Conservation (phyloP, 2,888 invertebrate species). For the Sinhomidia bicolor region DNA sequence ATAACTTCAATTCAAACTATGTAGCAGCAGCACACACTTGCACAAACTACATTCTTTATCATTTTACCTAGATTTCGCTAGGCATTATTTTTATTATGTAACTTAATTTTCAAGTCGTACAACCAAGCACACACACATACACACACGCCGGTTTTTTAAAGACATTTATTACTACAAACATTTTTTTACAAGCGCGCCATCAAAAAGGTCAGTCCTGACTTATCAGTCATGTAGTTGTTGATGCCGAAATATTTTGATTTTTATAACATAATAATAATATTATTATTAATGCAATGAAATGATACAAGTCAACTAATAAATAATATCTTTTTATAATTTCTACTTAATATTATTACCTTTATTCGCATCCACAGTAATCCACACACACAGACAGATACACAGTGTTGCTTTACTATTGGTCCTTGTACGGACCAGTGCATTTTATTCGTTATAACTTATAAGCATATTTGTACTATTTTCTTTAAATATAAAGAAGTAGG, state of each 20-base stretch:
- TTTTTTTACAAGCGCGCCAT: background rate
- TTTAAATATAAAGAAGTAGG: constrained; percentile 37
- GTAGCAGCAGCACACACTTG: too few relatives aligned
- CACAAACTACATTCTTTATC: too few relatives aligned
- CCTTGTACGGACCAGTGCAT: too few relatives aligned
- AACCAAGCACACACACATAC: constrained; percentile 24
- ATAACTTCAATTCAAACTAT: background rate
- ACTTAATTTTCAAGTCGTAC: constrained; percentile 39
- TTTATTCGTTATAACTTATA: too few relatives aligned
- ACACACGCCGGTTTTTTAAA: background rate
- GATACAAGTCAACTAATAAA: background rate
- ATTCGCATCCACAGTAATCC: background rate
- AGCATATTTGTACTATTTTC: too few relatives aligned
- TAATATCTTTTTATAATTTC: too few relatives aligned
- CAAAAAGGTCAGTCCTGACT: constrained; percentile 50
- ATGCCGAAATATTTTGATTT: constrained; percentile 56
- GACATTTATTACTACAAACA: constrained; percentile 27
- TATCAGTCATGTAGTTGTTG: constrained; percentile 22
- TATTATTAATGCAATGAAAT: background rate
- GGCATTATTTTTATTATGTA: too few relatives aligned
- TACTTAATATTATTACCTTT: too few relatives aligned
- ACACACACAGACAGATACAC: too few relatives aligned
- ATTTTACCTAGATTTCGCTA: too few relatives aligned
- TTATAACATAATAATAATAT: constrained; percentile 26
- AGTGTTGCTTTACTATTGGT: background rate